A percentile compares a stretch with the other conserved stretches of the same genome.
Evolutionary conservation across 2,888 invertebrate species (phyloP).

Genomic region (Eristalis pertinax): DNA sequence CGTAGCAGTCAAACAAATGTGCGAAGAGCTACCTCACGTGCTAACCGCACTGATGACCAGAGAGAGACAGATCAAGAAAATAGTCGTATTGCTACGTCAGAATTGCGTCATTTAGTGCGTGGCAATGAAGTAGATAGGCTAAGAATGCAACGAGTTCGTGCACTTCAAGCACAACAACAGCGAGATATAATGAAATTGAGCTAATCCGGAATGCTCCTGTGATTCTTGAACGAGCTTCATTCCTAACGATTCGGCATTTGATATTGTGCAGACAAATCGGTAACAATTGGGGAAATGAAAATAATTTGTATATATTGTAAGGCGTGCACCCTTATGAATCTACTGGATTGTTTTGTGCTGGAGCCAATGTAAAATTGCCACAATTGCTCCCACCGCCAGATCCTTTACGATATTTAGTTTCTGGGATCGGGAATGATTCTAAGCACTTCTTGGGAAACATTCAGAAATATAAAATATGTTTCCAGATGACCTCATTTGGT

Average conservation of each 20-base stretch:
- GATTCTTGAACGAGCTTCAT: too few relatives aligned
- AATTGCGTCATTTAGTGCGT: too few relatives aligned
- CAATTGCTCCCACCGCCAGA: constrained; percentile 43
- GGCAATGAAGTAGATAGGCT: too few relatives aligned
- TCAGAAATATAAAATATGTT: constrained; percentile 34
- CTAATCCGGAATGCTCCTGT: too few relatives aligned
- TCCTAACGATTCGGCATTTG: too few relatives aligned
- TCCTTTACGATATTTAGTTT: constrained; percentile 11
- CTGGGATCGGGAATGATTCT: constrained; percentile 25
- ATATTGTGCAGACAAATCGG: too few relatives aligned
- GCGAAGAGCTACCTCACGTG: constrained; percentile 22
- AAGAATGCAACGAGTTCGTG: constrained; percentile 60
- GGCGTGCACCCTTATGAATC: constrained; percentile 2
- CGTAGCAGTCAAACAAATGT: constrained; percentile 28
- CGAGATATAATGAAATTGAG: constrained; percentile 46
- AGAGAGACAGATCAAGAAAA: constrained; percentile 24
- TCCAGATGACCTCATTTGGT: too few relatives aligned
- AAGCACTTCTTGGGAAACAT: constrained; percentile 38
- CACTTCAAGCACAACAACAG: constrained; percentile 58
- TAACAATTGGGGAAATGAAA: constrained; percentile 24
- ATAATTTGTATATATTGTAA: constrained; percentile 30
- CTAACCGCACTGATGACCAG: constrained; percentile 37
- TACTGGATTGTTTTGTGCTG: constrained; percentile 42
- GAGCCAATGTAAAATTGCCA: constrained; percentile 63
- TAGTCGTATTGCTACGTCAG: constrained; percentile 39